A percentile compares a stretch with the other conserved stretches of the same genome.
Evolutionary conservation across 2,888 invertebrate species (phyloP).

Genomic region (Ellobium chinense): DNA sequence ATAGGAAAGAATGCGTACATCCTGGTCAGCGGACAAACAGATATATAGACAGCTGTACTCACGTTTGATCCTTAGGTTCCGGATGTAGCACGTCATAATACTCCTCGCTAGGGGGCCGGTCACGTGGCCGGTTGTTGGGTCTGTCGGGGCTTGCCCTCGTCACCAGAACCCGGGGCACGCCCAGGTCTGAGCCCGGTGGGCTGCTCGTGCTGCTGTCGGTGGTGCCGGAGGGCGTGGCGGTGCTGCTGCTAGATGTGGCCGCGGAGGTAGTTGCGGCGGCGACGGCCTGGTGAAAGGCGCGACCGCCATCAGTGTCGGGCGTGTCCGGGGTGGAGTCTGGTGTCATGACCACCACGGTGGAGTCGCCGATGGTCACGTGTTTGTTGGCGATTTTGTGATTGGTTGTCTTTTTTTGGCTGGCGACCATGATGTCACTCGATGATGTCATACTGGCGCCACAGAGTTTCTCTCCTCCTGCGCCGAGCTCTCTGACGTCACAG

Average conservation of each 20-base stretch:
- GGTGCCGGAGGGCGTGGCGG: background rate
- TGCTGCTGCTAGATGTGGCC: background rate
- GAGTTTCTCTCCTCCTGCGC: background rate
- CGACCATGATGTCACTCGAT: constrained; percentile 26
- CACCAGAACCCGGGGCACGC: background rate
- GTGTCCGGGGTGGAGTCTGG: background rate
- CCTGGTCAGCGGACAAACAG: background rate
- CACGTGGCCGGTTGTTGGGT: background rate
- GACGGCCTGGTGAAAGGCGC: background rate
- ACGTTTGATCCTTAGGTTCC: constrained; percentile 37
- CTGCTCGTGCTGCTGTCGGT: background rate
- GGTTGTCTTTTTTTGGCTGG: constrained; percentile 19
- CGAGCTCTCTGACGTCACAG: background rate
- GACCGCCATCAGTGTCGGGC: background rate
- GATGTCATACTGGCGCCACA: constrained; percentile 33
- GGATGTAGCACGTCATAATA: constrained; percentile 42
- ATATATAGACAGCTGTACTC: constrained; percentile 5
- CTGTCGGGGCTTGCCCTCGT: background rate
- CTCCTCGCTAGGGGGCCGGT: constrained; percentile 23
- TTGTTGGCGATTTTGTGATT: constrained; percentile 20
- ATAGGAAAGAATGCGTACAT: too few relatives aligned
- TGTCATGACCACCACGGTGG: constrained; percentile 1
- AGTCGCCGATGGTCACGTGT: constrained; percentile 33
- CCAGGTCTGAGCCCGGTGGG: background rate
- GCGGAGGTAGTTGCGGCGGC: constrained; percentile 12